phyloP scores from a whole-genome alignment of 2,113 vertebrate genomes.

The Callocephalon fimbriatum region DNA sequence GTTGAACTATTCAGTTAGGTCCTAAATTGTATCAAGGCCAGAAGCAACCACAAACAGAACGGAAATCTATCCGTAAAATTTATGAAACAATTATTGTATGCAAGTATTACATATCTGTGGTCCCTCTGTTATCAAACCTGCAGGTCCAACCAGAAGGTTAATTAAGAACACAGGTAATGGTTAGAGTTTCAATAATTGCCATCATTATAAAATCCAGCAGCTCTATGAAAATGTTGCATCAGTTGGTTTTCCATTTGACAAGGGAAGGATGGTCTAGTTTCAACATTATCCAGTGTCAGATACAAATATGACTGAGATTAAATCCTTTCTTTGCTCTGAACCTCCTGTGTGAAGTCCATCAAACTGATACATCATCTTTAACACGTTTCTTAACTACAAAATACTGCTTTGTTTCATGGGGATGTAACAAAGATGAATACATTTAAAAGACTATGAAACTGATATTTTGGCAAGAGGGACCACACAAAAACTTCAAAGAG shows the following conservation, averaged over 20 bases:
- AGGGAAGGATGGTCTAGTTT: not conserved
- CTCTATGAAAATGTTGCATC: not conserved
- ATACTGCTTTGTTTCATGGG: not conserved
- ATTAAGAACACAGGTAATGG: not conserved
- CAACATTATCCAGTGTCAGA: not conserved
- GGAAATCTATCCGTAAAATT: not conserved
- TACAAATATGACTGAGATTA: not conserved
- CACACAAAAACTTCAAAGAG: not conserved
- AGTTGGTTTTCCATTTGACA: not conserved
- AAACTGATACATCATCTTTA: not conserved
- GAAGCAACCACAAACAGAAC: not conserved
- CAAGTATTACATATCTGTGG: not conserved
- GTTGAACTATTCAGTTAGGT: not conserved
- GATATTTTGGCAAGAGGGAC: not conserved
- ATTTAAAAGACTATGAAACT: not conserved
- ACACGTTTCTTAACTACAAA: not conserved
- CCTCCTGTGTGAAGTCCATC: not conserved
- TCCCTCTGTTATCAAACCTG: not conserved
- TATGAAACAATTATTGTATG: not conserved
- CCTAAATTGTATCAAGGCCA: not conserved
- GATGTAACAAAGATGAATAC: not conserved
- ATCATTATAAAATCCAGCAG: not conserved
- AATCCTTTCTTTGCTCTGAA: not conserved
- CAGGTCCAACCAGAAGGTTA: not conserved
- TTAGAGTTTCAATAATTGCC: not conserved